These are phyloP conservation scores for Ichneumoninae sp. DNA, from an alignment of 2,888 invertebrate genomes.

Conservation along the genomic window DNA sequence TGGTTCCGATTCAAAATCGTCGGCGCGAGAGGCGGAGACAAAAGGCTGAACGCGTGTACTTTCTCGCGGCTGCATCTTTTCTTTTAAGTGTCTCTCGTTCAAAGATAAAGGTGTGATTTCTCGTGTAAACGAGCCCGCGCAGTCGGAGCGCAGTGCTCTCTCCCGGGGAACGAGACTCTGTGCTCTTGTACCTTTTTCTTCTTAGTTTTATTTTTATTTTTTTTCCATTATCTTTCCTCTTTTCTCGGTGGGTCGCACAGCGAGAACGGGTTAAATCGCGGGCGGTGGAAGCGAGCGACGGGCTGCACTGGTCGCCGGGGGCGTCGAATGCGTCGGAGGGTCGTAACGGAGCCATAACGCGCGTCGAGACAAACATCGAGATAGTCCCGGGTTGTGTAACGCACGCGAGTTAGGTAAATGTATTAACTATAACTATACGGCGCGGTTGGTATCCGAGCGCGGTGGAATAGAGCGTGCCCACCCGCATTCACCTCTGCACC, in stretches of 20 bases:
- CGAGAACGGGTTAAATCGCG: slow-evolving; percentile 44
- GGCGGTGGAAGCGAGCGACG: slow-evolving; percentile 22
- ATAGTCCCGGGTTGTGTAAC: slow-evolving; percentile 54
- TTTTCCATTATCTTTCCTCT: slow-evolving; percentile 25
- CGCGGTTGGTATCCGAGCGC: slow-evolving; percentile 27
- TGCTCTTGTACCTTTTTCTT: slow-evolving; percentile 26
- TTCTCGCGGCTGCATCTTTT: background rate
- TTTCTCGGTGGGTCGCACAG: slow-evolving; percentile 7
- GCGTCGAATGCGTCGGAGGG: slow-evolving; percentile 55
- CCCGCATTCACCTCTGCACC: slow-evolving; percentile 29
- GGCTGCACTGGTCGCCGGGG: slow-evolving; percentile 40
- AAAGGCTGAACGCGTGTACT: slow-evolving; percentile 11
- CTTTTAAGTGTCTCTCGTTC: slow-evolving; percentile 2
- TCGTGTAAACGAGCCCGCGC: slow-evolving; percentile 12
- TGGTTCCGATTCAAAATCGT: slow-evolving; percentile 25
- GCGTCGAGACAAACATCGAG: slow-evolving; percentile 53
- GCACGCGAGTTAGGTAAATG: slow-evolving; percentile 53
- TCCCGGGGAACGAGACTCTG: slow-evolving; percentile 4
- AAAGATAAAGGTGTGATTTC: slow-evolving; percentile 28
- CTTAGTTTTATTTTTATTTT: background rate
- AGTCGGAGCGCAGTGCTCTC: background rate
- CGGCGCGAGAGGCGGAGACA: slow-evolving; percentile 4
- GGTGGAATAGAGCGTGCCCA: slow-evolving; percentile 24
- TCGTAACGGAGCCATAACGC: slow-evolving; percentile 58
- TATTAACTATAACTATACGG: slow-evolving; percentile 16